Base-by-base conservation (phyloP, 1,140 invertebrate genomes). In the Tribolium madens region DNA sequence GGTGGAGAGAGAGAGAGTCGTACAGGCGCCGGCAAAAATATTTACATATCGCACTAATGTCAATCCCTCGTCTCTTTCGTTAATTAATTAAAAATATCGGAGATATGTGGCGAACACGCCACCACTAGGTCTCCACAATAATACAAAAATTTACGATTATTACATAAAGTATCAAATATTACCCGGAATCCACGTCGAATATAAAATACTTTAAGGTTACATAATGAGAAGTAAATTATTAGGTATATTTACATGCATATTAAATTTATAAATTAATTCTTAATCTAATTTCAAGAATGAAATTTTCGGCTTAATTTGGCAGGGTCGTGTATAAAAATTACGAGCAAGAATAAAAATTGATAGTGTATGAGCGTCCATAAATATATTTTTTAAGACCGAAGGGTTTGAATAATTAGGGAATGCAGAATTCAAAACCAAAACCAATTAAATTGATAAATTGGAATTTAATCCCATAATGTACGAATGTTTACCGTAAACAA, bases 1-100 rank as follows among this genome's bases (percentile, higher is more conserved):
- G 83, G 70, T 52, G 71, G 76, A 48, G 80, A 52, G 84, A n/a
- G 76, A 48, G 80, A 83, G 84, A 85, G 84, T 83, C 84, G 86
- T 87, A 87, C 85, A 87, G 84, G 82, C 84, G 60, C 75, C 70
- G 75, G 76, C 86, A 87, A 87, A 87, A 88, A 77, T 82, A 79
- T 81, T 79, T 80, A 81, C 80, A 81, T 81, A 78, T 78, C 64
- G 71, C 79, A 70, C 73, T 74, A 73, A 80, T 80, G 70, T 80
- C 69, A 76, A 79, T 74, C 75, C 42, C 18, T 69, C 15, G 48
- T 69, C 69, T 75, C 46, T 42, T 42, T 53, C 36, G 72, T 74
- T 57, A 74, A 74, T 78, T 78, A 69, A 72, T 71, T 75, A 78
- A 78, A 57, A 75, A 75, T 75, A 73, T 64, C 57, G 57, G 26